Percentiles rank a stretch among this genome's conserved stretches.
Conservation (phyloP, 2,888 invertebrate genomes). For the Xylophagus ater region DNA sequence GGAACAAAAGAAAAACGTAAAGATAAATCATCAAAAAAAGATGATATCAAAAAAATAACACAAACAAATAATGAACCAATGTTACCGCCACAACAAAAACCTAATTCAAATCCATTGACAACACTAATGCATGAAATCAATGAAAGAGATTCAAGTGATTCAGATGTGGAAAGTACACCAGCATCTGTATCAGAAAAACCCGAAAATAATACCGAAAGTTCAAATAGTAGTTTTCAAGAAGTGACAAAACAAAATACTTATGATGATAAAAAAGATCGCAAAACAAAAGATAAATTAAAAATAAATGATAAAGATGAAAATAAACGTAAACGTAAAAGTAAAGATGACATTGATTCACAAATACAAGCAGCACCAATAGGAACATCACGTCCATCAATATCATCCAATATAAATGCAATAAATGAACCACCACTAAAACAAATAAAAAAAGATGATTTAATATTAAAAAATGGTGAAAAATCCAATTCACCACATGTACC, state of each 20-base stretch:
- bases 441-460: slow-evolving; percentile 29
- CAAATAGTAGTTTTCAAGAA: slow-evolving; percentile 38
- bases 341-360: slow-evolving; percentile 37
- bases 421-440: slow-evolving; percentile 39
- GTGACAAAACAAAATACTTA: slow-evolving; percentile 23
- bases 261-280: slow-evolving; percentile 44
- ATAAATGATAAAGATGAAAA: slow-evolving; percentile 52
- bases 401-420: slow-evolving; percentile 29
- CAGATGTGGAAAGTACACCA: slow-evolving; percentile 25
- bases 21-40: slow-evolving; percentile 27
- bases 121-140: slow-evolving; percentile 24
- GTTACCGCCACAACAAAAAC: slow-evolving; percentile 2
- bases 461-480: slow-evolving; percentile 30
- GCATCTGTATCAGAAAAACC: slow-evolving; percentile 22
- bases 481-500: slow-evolving; percentile 33
- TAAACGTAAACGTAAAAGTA: slow-evolving; percentile 51
- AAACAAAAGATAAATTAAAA: slow-evolving; percentile 43
- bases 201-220: slow-evolving; percentile 30
- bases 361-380: slow-evolving; percentile 35
- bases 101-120: slow-evolving; percentile 18
- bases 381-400: slow-evolving; percentile 25
- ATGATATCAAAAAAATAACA: slow-evolving; percentile 22
- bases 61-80: neutral
- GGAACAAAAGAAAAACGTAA: slow-evolving; percentile 29
- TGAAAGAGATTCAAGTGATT: slow-evolving; percentile 30